Evolutionary conservation across 2,888 invertebrate genomes (phyloP).

Genomic region (Diachrysia chrysitis): DNA sequence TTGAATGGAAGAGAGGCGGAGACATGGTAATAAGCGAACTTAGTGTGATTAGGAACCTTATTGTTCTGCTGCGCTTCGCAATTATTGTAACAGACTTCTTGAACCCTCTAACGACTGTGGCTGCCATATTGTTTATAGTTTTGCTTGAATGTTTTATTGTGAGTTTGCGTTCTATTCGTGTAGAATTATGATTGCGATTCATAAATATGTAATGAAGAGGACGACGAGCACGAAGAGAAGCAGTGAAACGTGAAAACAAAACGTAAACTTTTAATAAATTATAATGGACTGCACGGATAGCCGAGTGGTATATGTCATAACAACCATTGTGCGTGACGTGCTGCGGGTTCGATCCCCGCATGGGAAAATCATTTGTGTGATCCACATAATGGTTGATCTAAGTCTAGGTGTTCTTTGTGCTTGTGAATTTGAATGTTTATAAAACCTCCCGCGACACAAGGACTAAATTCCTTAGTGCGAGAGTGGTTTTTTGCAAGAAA

Average conservation of each 20-base stretch:
- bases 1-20: slow-evolving; percentile 35
- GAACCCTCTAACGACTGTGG: slow-evolving; percentile 32
- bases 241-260: neutral
- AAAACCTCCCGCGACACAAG: too few relatives aligned
- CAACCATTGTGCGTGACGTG: too few relatives aligned
- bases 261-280: too few relatives aligned
- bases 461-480: too few relatives aligned
- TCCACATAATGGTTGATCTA: too few relatives aligned
- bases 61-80: slow-evolving; percentile 56
- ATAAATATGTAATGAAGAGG: neutral
- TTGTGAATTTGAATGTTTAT: too few relatives aligned
- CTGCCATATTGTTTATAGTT: slow-evolving; percentile 22
- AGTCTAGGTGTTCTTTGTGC: too few relatives aligned
- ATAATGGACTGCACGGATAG: too few relatives aligned
- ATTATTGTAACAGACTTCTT: slow-evolving; percentile 51
- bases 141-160: slow-evolving; percentile 7
- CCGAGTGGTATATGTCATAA: too few relatives aligned
- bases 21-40: slow-evolving; percentile 63
- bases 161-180: neutral
- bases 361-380: too few relatives aligned
- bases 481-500: too few relatives aligned
- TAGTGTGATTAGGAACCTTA: slow-evolving; percentile 56
- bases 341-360: too few relatives aligned
- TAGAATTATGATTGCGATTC: neutral
- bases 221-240: neutral